phyloP scores from a whole-genome alignment of 2,888 invertebrate species.

The Protula sp. region DNA sequence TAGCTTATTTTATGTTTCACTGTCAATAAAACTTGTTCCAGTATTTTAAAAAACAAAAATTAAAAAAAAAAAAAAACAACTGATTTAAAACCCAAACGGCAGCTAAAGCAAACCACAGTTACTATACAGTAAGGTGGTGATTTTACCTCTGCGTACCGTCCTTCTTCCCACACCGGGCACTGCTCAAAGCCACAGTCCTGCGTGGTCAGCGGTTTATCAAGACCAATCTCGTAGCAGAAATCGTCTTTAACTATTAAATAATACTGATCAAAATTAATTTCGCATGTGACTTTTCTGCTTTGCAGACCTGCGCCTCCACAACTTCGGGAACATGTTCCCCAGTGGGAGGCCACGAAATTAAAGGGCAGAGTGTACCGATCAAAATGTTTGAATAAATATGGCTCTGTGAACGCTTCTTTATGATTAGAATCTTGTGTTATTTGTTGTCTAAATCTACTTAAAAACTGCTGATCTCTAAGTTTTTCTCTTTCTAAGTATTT shows the following conservation, averaged over 20 bases:
- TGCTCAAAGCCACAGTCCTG: slow-evolving; percentile 75
- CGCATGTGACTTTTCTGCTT: slow-evolving; percentile 65
- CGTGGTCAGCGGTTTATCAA: slow-evolving; percentile 65
- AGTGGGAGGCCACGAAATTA: slow-evolving; percentile 58
- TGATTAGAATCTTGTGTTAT: neutral
- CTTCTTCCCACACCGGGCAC: slow-evolving; percentile 88
- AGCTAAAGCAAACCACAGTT: no score
- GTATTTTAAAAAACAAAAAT: no score
- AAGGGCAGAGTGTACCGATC: slow-evolving; percentile 7
- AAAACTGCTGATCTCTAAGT: neutral
- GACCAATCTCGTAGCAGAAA: slow-evolving; percentile 9
- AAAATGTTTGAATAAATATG: neutral
- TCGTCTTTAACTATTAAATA: slow-evolving; percentile 58
- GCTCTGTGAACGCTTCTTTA: neutral
- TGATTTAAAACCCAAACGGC: no score
- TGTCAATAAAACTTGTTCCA: no score
- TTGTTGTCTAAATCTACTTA: neutral
- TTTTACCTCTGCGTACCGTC: no score
- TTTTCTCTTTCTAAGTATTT: neutral
- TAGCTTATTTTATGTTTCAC: no score
- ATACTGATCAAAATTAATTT: slow-evolving; percentile 58
- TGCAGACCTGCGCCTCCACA: slow-evolving; percentile 78
- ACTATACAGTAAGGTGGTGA: no score
- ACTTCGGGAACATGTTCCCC: slow-evolving; percentile 79
- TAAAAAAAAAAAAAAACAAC: no score